Evolutionary conservation across 1,140 invertebrate species (phyloP).

Genomic region (Oryctes rhinoceros): DNA sequence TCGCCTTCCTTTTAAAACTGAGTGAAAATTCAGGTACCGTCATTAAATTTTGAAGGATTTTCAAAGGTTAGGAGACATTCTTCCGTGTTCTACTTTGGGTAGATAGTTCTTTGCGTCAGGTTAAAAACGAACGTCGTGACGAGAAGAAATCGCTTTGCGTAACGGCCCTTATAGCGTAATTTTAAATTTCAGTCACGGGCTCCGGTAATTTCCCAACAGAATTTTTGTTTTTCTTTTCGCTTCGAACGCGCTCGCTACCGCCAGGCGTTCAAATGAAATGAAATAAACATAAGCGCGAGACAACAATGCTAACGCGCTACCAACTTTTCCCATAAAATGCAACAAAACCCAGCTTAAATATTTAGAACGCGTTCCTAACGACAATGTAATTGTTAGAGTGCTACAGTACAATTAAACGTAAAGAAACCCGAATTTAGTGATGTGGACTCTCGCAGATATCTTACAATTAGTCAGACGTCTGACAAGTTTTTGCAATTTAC

Average conservation of each 20-base stretch:
- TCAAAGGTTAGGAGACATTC: not conserved
- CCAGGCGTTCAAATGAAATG: slow-evolving; percentile 25
- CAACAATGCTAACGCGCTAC: slow-evolving; percentile 19
- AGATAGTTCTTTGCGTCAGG: not conserved
- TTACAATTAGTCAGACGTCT: not conserved
- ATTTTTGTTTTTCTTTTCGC: slow-evolving; percentile 30
- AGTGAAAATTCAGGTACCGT: not conserved
- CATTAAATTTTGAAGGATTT: slow-evolving; percentile 36
- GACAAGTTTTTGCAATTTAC: not conserved
- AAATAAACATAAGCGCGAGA: slow-evolving; percentile 32
- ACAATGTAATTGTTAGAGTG: slow-evolving; percentile 33
- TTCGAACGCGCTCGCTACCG: not conserved
- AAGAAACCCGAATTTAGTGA: not conserved
- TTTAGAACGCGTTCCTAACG: not conserved
- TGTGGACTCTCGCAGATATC: not conserved
- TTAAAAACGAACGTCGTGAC: not conserved
- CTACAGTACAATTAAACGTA: slow-evolving; percentile 2
- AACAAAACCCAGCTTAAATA: slow-evolving; percentile 5
- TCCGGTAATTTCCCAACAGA: slow-evolving; percentile 33
- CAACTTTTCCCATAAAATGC: slow-evolving; percentile 25
- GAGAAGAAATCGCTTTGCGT: not conserved
- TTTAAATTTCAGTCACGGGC: slow-evolving; percentile 30
- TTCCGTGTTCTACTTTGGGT: not conserved
- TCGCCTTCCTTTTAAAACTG: slow-evolving; percentile 24
- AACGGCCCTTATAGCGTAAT: slow-evolving; percentile 17